Percentiles rank a stretch among this genome's conserved stretches.
Evolutionary conservation across 2,888 invertebrate species (phyloP).

Genomic region (Capitulum mitella): DNA sequence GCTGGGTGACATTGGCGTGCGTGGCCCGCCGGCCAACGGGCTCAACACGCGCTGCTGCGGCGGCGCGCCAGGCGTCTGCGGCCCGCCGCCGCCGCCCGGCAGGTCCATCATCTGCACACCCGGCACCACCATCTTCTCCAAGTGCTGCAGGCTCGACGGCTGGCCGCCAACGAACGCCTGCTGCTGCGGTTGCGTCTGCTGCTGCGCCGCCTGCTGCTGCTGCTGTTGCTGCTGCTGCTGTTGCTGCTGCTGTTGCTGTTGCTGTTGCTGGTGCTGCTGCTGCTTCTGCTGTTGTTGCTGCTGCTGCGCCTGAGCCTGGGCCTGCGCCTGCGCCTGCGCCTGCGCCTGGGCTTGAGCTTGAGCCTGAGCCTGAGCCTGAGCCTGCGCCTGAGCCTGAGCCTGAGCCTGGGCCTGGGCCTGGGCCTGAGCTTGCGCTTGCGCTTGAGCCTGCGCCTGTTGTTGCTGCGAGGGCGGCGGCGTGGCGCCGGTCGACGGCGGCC

Average conservation of each 20-base stretch:
- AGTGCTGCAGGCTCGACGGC: constrained; percentile 42
- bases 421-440: no score
- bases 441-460: no score
- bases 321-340: no score
- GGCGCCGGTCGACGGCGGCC: background rate
- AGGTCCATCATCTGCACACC: constrained; percentile 38
- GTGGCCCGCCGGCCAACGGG: background rate
- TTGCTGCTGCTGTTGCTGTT: background rate
- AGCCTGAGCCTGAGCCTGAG: no score
- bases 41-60: background rate
- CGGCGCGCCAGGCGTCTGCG: background rate
- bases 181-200: background rate
- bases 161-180: constrained; percentile 24
- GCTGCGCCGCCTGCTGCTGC: background rate
- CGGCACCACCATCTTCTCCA: constrained; percentile 93
- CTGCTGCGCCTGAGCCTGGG: no score
- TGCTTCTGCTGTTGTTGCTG: background rate
- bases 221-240: constrained; percentile 6
- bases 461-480: constrained; percentile 15
- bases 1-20: constrained; percentile 7
- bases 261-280: background rate
- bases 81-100: background rate
- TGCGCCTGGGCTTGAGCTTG: no score
- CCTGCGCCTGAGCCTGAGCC: no score
- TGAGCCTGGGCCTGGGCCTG: no score